Base-by-base conservation (phyloP, 2,797 vertebrate genomes). In the Poecilia wingei region DNA sequence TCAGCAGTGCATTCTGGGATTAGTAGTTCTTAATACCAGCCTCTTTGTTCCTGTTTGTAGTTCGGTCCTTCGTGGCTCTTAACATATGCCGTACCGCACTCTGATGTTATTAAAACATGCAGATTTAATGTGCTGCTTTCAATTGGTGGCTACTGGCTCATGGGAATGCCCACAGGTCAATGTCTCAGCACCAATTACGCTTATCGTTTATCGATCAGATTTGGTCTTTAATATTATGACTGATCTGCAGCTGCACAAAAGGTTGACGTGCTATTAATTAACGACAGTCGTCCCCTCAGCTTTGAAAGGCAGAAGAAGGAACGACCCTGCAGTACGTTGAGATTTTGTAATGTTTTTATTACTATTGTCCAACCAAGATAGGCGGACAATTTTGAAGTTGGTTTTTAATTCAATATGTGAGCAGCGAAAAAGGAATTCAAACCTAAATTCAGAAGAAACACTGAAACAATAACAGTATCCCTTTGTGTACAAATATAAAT, bases 51-150 rank as follows among this genome's bases (percentile, higher is more conserved):
- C 25, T 55, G 53, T n/a, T 8, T n/a, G 53, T 57, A 57, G 7
- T 51, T 51, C 1, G 1, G 53, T n/a, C 53, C 57, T 59, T 59
- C 2, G 9, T 31, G 57, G 28, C 70, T 79, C 89, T 90, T 85
- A 84, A 78, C 64, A 57, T 36, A 79, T 71, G 79, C 68, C 53
- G 72, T 31, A 18, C 28, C 79, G 72, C 45, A 68, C 72, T n/a
- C 74, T 78, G 74, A 6, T 9, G 4, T 76, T 82, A 87, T 81
- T 81, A 47, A 85, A 88, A 70, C 28, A 46, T n/a, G 55, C 3
- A 18, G 45, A 36, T 86, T 83, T 39, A 77, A 46, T 5, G 33
- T 46, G 10, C 31, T 51, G 49, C 70, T 84, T 81, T 39, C 45
- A 66, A 49, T 68, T 12, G 20, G 75, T 70, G 74, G 33, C 72